A percentile compares a stretch with the other conserved stretches of the same genome.
phyloP scores from a whole-genome alignment of 2,113 vertebrate genomes.

The Sinosuthora webbiana region DNA sequence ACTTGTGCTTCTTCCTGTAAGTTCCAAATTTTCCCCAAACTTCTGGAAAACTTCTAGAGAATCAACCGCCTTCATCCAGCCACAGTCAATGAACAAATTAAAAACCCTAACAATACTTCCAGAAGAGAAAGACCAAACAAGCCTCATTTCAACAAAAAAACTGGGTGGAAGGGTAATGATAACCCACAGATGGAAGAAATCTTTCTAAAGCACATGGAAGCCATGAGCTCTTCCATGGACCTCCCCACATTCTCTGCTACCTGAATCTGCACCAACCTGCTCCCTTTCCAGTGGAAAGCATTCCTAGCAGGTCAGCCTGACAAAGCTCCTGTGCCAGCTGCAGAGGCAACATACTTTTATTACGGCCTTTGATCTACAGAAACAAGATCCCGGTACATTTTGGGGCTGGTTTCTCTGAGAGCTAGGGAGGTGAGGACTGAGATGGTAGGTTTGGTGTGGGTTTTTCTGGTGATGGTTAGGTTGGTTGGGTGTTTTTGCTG shows the following conservation, averaged over 20 bases:
- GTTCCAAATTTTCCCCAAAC: background rate
- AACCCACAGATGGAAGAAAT: background rate
- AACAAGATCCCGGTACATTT: background rate
- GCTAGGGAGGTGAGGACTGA: background rate
- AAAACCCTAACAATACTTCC: background rate
- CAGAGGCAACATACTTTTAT: background rate
- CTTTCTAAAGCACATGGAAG: background rate
- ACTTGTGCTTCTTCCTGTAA: background rate
- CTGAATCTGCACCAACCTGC: background rate
- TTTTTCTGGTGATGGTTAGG: background rate
- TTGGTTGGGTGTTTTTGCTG: background rate
- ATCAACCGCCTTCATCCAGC: background rate
- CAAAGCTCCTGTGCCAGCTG: background rate
- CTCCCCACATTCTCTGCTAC: background rate
- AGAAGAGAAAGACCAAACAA: background rate
- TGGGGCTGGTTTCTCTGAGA: background rate
- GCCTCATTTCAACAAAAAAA: background rate
- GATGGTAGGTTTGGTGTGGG: background rate
- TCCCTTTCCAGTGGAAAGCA: rapidly evolving
- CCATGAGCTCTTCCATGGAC: rapidly evolving
- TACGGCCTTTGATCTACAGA: background rate
- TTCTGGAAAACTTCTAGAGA: background rate
- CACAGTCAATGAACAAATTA: background rate
- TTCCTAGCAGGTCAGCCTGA: background rate
- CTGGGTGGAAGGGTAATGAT: background rate